phyloP scores from a whole-genome alignment of 1,140 invertebrate genomes.

The Watersipora subatra region DNA sequence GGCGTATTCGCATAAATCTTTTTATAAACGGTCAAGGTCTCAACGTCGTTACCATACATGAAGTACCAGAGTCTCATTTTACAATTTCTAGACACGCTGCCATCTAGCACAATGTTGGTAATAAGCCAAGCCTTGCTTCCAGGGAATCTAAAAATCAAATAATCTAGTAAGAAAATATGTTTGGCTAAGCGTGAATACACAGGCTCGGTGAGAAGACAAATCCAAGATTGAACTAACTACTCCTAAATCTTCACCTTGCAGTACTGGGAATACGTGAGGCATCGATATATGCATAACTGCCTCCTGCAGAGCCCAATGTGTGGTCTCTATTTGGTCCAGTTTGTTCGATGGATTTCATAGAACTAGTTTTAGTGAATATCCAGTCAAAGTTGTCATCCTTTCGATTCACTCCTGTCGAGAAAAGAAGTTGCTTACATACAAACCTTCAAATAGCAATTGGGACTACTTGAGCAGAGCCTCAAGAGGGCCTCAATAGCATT shows the following conservation, averaged over 20 bases:
- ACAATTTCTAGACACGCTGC: background rate
- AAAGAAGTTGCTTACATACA: no score
- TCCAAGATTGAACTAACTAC: no score
- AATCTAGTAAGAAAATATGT: background rate
- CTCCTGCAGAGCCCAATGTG: conserved; percentile 11
- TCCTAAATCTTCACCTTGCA: no score
- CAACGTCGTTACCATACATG: conserved; percentile 1
- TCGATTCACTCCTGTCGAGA: background rate
- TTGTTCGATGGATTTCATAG: background rate
- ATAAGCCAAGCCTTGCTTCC: conserved; percentile 1
- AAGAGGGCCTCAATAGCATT: background rate
- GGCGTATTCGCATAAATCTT: background rate
- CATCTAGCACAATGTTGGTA: background rate
- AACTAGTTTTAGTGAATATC: background rate
- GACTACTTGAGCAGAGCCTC: background rate
- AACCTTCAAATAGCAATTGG: no score
- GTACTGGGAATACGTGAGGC: background rate
- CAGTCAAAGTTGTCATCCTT: background rate
- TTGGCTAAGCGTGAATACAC: no score
- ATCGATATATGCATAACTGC: conserved; percentile 18
- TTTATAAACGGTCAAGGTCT: background rate
- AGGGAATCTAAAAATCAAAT: background rate
- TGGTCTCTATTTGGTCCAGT: conserved; percentile 12
- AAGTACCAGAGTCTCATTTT: conserved; percentile 4
- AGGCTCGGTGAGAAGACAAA: no score